Conservation (phyloP, 35 echinoderm and acorn worm genomes). For the Heliocidaris erythrogramma region DNA sequence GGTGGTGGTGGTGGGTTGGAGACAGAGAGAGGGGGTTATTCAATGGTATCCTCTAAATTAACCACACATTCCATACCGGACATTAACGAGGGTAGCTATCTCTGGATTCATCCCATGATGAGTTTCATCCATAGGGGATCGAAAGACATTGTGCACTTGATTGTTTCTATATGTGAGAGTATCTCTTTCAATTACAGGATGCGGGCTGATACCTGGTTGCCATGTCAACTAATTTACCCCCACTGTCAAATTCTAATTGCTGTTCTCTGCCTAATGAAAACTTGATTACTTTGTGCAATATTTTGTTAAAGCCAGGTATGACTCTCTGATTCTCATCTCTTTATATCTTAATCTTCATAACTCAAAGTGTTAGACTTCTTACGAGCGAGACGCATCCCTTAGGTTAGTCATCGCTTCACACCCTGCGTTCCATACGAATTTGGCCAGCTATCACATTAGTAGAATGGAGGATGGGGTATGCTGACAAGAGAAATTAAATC, state of each 20-base stretch:
- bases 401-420: slow-evolving; percentile 8
- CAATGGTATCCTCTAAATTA: not conserved
- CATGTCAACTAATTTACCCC: slow-evolving; percentile 4
- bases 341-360: not conserved
- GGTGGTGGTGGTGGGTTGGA: not conserved
- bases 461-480: not conserved
- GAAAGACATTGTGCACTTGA: not conserved
- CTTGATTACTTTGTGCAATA: slow-evolving; percentile 20
- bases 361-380: not conserved
- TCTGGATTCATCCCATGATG: not conserved
- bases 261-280: not conserved
- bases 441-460: not conserved
- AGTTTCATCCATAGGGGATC: not conserved
- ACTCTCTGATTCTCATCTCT: not conserved
- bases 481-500: slow-evolving; percentile 28
- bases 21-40: not conserved
- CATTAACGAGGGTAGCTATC: not conserved
- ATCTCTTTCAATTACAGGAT: not conserved
- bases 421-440: not conserved
- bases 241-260: not conserved
- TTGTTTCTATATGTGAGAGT: not conserved
- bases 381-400: not conserved
- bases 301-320: not conserved
- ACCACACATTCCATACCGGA: not conserved
- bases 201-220: slow-evolving; percentile 22